Evolutionary conservation across 2,888 invertebrate species (phyloP).

Genomic region (Tolmerus cingulatus): DNA sequence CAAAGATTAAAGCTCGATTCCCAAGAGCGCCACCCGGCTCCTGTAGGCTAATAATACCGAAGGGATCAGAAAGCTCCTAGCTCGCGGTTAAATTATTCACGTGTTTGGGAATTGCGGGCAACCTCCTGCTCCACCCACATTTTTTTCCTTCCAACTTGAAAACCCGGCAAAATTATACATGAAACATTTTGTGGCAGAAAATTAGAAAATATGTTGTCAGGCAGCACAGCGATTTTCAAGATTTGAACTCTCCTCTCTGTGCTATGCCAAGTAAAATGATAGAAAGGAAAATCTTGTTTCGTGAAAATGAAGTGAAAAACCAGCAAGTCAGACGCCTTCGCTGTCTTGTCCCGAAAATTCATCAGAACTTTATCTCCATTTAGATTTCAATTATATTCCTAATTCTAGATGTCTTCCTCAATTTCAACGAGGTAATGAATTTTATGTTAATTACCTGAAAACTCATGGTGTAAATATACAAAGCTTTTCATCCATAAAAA

Average conservation of each 20-base stretch:
- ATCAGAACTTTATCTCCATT: neutral
- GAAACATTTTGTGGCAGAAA: neutral
- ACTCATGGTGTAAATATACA: neutral
- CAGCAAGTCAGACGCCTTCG: neutral
- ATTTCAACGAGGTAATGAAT: neutral
- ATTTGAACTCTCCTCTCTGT: neutral
- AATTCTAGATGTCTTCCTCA: neutral
- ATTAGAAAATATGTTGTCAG: neutral
- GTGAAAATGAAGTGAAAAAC: neutral
- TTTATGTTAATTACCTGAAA: conserved; percentile 15
- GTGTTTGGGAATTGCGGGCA: conserved; percentile 4
- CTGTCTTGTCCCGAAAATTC: neutral
- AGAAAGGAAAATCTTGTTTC: neutral
- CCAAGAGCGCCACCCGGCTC: neutral
- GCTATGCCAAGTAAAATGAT: neutral
- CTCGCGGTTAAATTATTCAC: conserved; percentile 26
- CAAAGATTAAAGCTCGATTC: neutral
- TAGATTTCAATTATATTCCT: neutral
- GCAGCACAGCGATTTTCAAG: neutral
- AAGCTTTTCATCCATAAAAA: neutral
- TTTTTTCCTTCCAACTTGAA: neutral
- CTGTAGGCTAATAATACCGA: neutral
- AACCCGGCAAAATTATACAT: neutral
- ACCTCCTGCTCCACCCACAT: neutral
- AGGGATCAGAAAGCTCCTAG: neutral